Evolutionary conservation across 1,140 invertebrate genomes (phyloP).

Genomic region (Psilanteris sp.): DNA sequence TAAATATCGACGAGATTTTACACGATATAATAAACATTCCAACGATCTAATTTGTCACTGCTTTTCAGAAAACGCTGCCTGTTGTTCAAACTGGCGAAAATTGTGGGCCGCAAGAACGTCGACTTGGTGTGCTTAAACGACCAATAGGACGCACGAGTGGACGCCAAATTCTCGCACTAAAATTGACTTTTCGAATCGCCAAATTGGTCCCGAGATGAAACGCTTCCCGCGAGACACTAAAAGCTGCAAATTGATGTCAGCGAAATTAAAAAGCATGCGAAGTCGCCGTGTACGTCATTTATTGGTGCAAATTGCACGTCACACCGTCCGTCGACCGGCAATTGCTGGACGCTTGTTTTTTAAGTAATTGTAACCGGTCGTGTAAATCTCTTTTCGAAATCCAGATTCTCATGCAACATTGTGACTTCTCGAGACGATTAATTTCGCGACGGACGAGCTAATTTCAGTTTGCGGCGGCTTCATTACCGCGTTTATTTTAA

Average conservation of each 20-base stretch:
- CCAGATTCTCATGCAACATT: constrained; percentile 8
- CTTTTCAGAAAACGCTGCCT: constrained; percentile 63
- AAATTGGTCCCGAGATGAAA: too few relatives aligned
- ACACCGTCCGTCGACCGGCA: constrained; percentile 3
- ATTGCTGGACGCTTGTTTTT: constrained; percentile 32
- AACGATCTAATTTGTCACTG: neutral
- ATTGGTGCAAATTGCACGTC: constrained; percentile 38
- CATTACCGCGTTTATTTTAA: constrained; percentile 2
- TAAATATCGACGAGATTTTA: too few relatives aligned
- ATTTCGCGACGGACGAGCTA: constrained; percentile 4
- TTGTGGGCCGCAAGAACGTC: constrained; percentile 52
- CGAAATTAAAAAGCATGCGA: constrained; percentile 32
- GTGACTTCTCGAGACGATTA: constrained; percentile 1
- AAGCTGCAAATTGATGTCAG: constrained; percentile 18
- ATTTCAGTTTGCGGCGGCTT: constrained; percentile 12
- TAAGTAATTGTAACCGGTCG: constrained; percentile 30
- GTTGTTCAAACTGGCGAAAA: constrained; percentile 43
- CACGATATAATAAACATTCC: too few relatives aligned
- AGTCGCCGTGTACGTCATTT: constrained; percentile 22
- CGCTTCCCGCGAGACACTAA: neutral
- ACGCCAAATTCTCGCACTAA: too few relatives aligned
- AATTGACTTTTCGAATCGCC: too few relatives aligned
- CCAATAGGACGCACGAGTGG: constrained; percentile 1
- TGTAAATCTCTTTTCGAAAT: constrained; percentile 20
- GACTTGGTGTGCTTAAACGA: constrained; percentile 19